A percentile compares a stretch with the other conserved stretches of the same genome.
Conservation (phyloP, 2,888 invertebrate species). For the Polylopha cassiicola region DNA sequence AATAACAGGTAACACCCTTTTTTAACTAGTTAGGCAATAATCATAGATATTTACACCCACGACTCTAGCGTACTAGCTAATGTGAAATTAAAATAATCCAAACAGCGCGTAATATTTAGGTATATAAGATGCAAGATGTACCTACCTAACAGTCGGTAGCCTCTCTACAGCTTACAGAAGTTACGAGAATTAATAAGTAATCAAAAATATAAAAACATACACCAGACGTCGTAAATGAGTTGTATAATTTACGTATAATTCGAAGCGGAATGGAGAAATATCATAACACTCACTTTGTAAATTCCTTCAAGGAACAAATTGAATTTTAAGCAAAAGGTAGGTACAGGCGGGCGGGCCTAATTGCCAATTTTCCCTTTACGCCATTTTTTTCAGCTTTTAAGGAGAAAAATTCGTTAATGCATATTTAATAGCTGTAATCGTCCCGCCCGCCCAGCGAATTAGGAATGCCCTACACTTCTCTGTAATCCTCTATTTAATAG, state of each 20-base stretch:
- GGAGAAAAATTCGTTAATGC: constrained; percentile 76
- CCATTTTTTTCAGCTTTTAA: constrained; percentile 74
- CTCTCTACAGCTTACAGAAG: too few species aligned
- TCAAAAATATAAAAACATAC: too few species aligned
- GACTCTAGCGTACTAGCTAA: too few species aligned
- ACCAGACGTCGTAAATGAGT: constrained; percentile 16
- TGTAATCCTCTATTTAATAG: constrained; percentile 34
- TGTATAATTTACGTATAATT: constrained; percentile 15
- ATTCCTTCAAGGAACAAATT: constrained; percentile 65
- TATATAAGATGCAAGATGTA: too few species aligned
- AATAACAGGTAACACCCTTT: too few species aligned
- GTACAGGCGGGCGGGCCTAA: constrained; percentile 51
- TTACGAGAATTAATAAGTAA: too few species aligned
- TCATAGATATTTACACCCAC: too few species aligned
- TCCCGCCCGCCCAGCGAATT: constrained; percentile 49
- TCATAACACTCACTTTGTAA: constrained; percentile 64
- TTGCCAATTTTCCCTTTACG: constrained; percentile 76
- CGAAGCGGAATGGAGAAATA: constrained; percentile 27
- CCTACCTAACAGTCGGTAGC: too few species aligned
- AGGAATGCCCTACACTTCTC: constrained; percentile 18
- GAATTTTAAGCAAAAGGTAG: constrained; percentile 57
- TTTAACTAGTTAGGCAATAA: too few species aligned
- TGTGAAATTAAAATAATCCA: too few species aligned
- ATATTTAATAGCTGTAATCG: constrained; percentile 75
- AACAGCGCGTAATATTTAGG: too few species aligned